Evolutionary conservation across 2,888 invertebrate species (phyloP), one percentile per base, ranked within the genome.

Genomic region (Andrena bucephala): DNA sequence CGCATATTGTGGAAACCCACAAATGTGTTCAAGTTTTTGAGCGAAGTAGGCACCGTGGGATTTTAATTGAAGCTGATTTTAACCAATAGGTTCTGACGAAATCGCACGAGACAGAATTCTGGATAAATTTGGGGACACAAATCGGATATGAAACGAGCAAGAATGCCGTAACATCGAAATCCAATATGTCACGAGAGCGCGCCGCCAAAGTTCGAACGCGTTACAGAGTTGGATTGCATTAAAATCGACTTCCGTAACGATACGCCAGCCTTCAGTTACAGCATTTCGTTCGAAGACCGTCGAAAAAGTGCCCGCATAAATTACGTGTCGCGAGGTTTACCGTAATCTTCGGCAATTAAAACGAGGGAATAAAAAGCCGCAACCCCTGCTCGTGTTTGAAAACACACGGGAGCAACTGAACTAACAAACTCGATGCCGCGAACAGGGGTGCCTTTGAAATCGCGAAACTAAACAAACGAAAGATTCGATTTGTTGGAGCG

Each of bases 401-500:
- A 65, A 75, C 76, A 50, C 36, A 10, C 48, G 2, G 3, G 20
- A 31, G 59, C 69, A 70, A 76, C 81, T 72, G 81, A 72, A 52
- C 72, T 63, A 80, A 81, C 81, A 82, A 63, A 77, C 62, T 29
- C 36, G 42, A 29, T 16, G 2, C 29, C n/a, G 24, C 24, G 6
- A 52, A 66, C 65, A 66, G 66, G 76, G 76, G 63, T 48, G 57
- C 68, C 76, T 72, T 76, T 76, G 71, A 72, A 78, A 85, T 84
- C 85, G 74, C 89, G 81, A 89, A 86, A 85, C 90, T 89, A 90
- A 90, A 91, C 90, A 91, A 91, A 90, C 88, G 89, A 89, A 90
- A 90, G 90, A 90, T 90, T 89, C 89, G 86, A 85, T 85, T 89
- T 87, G 90, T 83, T 83, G 85, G 87, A 85, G 77, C 85, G 84